These are phyloP conservation scores for Zaprionus taronus DNA, from an alignment of 1,140 invertebrate genomes.

Conservation along the genomic window DNA sequence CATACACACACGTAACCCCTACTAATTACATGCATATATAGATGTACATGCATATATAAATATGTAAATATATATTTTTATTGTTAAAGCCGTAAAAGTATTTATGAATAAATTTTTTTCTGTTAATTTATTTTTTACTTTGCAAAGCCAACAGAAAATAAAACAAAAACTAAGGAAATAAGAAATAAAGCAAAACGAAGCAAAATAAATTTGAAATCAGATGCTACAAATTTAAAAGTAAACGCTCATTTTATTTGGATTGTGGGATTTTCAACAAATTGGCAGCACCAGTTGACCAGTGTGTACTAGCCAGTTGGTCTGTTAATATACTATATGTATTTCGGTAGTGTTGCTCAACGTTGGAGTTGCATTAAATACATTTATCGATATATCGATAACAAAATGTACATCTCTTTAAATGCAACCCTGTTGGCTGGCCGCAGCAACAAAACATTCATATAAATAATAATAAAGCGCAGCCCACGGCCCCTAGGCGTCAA, in stretches of 20 bases:
- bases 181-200: conserved; percentile 24
- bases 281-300: conserved; percentile 12
- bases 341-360: conserved; percentile 10
- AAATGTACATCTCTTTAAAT: conserved; percentile 9
- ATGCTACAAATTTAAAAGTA: conserved; percentile 15
- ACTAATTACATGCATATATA: conserved; percentile 6
- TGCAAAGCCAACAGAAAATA: conserved; percentile 33
- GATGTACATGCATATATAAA: not conserved
- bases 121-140: conserved; percentile 35
- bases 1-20: conserved; percentile 1
- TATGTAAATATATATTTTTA: conserved; percentile 43
- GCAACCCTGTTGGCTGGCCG: conserved; percentile 32
- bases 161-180: conserved; percentile 21
- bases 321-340: not conserved
- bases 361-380: not conserved
- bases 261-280: not conserved
- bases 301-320: not conserved
- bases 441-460: conserved; percentile 54
- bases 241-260: not conserved
- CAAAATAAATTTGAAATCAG: conserved; percentile 36
- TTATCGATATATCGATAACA: conserved; percentile 16
- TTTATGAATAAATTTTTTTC: conserved; percentile 48
- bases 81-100: conserved; percentile 71
- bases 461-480: conserved; percentile 56
- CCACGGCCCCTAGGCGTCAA: conserved; percentile 41